Percentiles rank a stretch among this genome's conserved stretches.
These are phyloP conservation scores for Sardina pilchardus DNA, from an alignment of 2,113 vertebrate species.

Conservation along the genomic window DNA sequence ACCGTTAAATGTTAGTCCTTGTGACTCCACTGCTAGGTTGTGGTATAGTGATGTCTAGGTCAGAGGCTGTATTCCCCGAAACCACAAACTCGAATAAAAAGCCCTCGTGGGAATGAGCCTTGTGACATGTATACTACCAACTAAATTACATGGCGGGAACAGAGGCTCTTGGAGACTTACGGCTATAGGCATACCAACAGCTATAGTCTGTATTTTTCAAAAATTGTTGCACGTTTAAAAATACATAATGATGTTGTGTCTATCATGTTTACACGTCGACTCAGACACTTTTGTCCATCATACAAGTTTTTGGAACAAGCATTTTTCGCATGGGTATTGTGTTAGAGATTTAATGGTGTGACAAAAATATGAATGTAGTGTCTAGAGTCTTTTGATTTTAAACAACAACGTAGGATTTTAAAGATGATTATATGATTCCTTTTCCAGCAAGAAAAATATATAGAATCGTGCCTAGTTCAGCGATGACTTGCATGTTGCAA, in stretches of 20 bases:
- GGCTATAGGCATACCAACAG: no score
- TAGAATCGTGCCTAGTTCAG: neutral
- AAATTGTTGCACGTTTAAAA: no score
- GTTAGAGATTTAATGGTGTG: no score
- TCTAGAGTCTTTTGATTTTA: no score
- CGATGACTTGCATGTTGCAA: neutral
- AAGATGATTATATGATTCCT: neutral
- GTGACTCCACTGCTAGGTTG: neutral
- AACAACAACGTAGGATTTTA: neutral
- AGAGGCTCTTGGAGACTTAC: neutral
- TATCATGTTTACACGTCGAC: no score
- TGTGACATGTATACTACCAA: constrained; percentile 1
- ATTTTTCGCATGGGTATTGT: no score
- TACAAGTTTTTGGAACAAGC: no score
- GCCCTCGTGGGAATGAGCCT: neutral
- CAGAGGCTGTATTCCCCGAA: neutral
- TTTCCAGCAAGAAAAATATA: neutral
- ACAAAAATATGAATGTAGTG: no score
- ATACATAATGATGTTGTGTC: no score
- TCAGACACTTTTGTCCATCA: no score
- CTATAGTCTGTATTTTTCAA: no score
- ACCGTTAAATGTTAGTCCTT: neutral
- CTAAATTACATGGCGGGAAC: neutral
- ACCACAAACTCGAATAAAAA: constrained; percentile 1
- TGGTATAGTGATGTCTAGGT: neutral